phyloP scores from a whole-genome alignment of 2,113 vertebrate species.

The Genyomyrus donnyi region DNA sequence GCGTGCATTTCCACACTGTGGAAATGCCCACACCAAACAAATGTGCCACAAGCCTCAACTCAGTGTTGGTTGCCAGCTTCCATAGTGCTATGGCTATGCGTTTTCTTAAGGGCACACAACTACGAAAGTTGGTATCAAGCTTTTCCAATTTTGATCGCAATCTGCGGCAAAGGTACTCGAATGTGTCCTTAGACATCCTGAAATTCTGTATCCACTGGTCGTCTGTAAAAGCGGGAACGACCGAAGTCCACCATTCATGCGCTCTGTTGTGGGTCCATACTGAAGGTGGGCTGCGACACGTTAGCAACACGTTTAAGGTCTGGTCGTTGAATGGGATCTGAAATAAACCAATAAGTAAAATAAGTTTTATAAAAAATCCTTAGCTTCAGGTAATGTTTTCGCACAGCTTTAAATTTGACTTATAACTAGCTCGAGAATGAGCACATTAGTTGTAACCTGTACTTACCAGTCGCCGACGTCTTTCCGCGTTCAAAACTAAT shows the following conservation, averaged over 20 bases:
- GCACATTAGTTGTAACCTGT: background rate
- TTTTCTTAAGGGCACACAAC: conserved; percentile 24
- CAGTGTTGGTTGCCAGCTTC: conserved; percentile 21
- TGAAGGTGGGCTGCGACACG: background rate
- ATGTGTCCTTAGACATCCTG: conserved; percentile 26
- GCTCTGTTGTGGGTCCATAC: background rate
- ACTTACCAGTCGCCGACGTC: background rate
- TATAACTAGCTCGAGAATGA: background rate
- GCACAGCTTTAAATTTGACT: background rate
- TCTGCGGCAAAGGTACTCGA: conserved; percentile 16
- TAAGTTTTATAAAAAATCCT: background rate
- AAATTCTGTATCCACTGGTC: conserved; percentile 29
- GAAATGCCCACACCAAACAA: background rate
- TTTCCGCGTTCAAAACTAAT: background rate
- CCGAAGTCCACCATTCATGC: conserved; percentile 27
- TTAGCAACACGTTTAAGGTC: background rate
- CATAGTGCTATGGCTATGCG: conserved; percentile 24
- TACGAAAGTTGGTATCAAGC: conserved; percentile 14
- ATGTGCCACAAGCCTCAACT: conserved; percentile 23
- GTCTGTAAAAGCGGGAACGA: conserved; percentile 22
- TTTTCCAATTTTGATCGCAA: conserved; percentile 21
- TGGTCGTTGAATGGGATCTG: background rate
- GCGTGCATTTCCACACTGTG: too few species aligned
- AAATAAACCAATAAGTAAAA: background rate
- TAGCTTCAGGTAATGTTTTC: background rate